Conservation (phyloP, 2,888 invertebrate genomes). For the Dascillus cervinus region DNA sequence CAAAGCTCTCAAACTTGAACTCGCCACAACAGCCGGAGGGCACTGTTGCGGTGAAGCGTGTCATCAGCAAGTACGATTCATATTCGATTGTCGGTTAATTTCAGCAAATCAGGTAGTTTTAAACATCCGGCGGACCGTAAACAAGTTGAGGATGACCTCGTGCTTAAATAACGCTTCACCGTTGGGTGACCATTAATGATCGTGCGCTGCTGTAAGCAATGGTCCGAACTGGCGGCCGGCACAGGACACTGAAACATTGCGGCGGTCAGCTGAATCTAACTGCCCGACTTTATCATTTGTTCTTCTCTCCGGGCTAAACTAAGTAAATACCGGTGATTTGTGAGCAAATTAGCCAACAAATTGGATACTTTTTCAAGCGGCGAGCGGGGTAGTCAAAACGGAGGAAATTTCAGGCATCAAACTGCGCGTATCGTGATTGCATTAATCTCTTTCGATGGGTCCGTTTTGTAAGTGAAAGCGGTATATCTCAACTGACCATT, state of each 20-base stretch:
- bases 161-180: not conserved
- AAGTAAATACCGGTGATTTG: slow-evolving; percentile 32
- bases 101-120: slow-evolving; percentile 2
- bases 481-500: slow-evolving; percentile 19
- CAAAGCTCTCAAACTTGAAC: slow-evolving; percentile 22
- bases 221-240: slow-evolving; percentile 6
- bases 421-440: too few species aligned
- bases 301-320: slow-evolving; percentile 13
- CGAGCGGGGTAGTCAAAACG: too few species aligned
- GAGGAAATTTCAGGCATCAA: too few species aligned
- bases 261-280: slow-evolving; percentile 36
- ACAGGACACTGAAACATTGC: slow-evolving; percentile 34
- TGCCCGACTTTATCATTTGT: slow-evolving; percentile 33
- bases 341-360: slow-evolving; percentile 31
- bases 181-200: not conserved
- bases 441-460: too few species aligned
- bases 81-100: slow-evolving; percentile 7
- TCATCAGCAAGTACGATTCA: slow-evolving; percentile 19
- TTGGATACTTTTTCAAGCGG: slow-evolving; percentile 13
- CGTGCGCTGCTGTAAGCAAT: slow-evolving; percentile 10
- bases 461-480: slow-evolving; percentile 18
- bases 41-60: slow-evolving; percentile 19
- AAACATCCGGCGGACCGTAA: not conserved
- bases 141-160: not conserved
- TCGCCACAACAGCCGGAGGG: slow-evolving; percentile 21